Evolutionary conservation across 2,113 vertebrate species (phyloP), one percentile per base, ranked within the genome.

Genomic region (Anguilla rostrata): DNA sequence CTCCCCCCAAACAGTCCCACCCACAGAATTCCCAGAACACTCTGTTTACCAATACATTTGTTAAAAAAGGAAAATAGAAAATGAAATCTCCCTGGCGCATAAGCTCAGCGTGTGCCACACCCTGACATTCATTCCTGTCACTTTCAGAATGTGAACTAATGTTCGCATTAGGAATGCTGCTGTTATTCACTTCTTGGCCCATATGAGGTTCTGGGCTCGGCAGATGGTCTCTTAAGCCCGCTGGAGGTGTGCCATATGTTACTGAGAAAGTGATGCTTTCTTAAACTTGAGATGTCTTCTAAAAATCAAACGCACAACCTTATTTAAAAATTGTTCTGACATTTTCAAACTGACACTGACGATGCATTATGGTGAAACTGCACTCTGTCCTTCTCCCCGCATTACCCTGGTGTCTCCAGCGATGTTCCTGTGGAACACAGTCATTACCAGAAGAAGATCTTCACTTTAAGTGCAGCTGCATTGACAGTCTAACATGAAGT

Each of bases 11-110:
- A 57, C 85, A 90, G 34, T 53, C n/a, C 82, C 88, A 80, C 79
- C 49, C 20, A 5, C 56, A 82, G 78, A 39, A 83, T 87, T 75
- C 75, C 71, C 78, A 89, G n/a, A n/a, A 12, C 57, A 12, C 71
- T 34, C 57, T 83, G 43, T 81, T 66, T 66, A 20, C 60, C n/a
- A 26, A 75, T 14, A 75, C 11, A 75, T 34, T 75, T 12, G n/a
- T 75, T 11, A 34, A 75, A 75, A 66, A 66, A 66, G 12, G 49
- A 3, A 66, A 66, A 66, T 26, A 66, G 18, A 26, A 66, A 26
- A 22, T 26, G 60, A 26, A 22, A 75, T 34, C 71, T 75, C n/a
- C 11, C 71, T 29, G 26, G 71, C 71, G 7, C 71, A 75, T 75
- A 75, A 75, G 34, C 18, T 1, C 71, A 11, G 71, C 26, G 26